phyloP scores from a whole-genome alignment of 2,113 vertebrate species.

The Brachypteracias leptosomus region DNA sequence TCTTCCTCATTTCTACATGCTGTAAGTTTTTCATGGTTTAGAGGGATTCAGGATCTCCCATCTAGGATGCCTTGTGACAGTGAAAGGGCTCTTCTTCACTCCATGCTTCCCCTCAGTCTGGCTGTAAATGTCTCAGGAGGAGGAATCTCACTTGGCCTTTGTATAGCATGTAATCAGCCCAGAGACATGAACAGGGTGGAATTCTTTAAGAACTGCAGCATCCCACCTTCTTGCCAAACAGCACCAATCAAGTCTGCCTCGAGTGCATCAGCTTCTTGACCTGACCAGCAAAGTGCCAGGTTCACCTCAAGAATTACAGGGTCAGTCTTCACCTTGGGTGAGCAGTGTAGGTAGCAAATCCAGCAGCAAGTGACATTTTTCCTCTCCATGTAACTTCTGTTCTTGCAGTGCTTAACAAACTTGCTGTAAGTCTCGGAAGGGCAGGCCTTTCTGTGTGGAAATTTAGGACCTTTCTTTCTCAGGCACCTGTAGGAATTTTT shows the following conservation, averaged over 20 bases:
- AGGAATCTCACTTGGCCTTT: background rate
- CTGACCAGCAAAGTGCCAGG: background rate
- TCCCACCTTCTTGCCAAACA: background rate
- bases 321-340: background rate
- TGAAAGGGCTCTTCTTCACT: background rate
- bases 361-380: background rate
- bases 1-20: background rate
- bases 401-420: background rate
- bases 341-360: background rate
- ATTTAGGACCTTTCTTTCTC: background rate
- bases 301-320: background rate
- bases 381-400: background rate
- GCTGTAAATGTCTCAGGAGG: background rate
- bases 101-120: background rate
- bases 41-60: background rate
- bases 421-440: background rate
- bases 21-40: background rate
- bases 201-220: background rate
- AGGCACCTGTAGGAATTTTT: background rate
- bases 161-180: background rate
- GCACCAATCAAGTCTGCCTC: background rate
- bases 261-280: background rate
- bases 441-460: background rate
- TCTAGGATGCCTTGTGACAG: background rate
- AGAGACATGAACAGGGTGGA: background rate